These are phyloP conservation scores for Pachypanchax playfairii DNA, from an alignment of 2,113 vertebrate genomes.

Conservation along the genomic window DNA sequence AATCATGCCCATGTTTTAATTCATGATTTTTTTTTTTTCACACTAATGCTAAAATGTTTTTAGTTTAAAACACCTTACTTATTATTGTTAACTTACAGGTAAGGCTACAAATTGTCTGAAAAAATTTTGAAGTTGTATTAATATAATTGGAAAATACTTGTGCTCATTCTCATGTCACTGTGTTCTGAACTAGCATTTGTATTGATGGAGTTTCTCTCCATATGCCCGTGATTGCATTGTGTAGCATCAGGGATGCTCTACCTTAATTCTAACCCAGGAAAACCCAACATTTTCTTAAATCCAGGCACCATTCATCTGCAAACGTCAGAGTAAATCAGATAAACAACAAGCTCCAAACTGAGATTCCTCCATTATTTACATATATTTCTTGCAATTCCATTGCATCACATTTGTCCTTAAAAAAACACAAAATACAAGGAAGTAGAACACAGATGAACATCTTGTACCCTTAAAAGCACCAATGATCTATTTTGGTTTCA, in stretches of 20 bases:
- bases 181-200: background rate
- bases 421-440: background rate
- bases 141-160: background rate
- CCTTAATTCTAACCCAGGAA: background rate
- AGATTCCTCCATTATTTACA: background rate
- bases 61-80: background rate
- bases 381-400: background rate
- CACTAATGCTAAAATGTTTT: background rate
- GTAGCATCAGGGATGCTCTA: background rate
- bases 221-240: background rate
- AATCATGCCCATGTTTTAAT: background rate
- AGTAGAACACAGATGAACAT: constrained; percentile 4
- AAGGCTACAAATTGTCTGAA: too few relatives aligned
- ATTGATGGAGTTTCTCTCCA: background rate
- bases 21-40: background rate
- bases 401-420: background rate
- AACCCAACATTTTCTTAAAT: background rate
- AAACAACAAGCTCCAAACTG: background rate
- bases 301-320: background rate
- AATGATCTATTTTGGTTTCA: constrained; percentile 31
- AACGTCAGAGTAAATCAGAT: background rate
- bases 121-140: too few relatives aligned
- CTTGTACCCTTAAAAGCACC: background rate
- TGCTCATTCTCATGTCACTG: background rate
- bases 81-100: background rate